Evolutionary conservation across 2,888 invertebrate species (phyloP), one percentile per base, ranked within the genome.

Genomic region (Vanessa cardui): DNA sequence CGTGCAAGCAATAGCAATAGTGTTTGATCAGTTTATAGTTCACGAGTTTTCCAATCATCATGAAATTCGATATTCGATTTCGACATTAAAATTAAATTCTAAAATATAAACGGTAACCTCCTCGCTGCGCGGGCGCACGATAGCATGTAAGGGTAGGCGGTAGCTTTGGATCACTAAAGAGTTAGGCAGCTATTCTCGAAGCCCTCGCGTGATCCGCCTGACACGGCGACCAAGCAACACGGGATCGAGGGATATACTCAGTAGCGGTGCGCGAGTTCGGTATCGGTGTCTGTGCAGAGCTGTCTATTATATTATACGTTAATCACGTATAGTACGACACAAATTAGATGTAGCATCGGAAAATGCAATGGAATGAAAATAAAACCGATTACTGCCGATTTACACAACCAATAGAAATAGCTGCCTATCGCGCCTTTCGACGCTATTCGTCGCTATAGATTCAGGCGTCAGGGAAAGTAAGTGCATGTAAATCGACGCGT

Each of bases 221-320:
- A 60, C n/a, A 50, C 44, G 39, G 60, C 60, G 46, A 21, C 31
- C 44, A 71, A 72, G 69, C 69, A 72, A 71, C 71, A 72, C 31
- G 52, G 63, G 45, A 64, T 58, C 12, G 50, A 62, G 64, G 58
- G 62, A 70, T 62, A 70, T 45, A 52, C 4, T 46, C 1, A 46
- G 46, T 46, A 16, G 6, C 46, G 12, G 16, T n/a, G n/a, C n/a
- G 1, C 9, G 39, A 39, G 39, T 9, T 12, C 12, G 26, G 26
- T 2, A 4, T 3, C 39, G 39, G 12, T 12, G 39, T 39, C 39
- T 39, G 39, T 39, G 39, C 39, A 39, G 39, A 39, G 39, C 3
- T 39, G 4, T 39, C 12, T 39, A 39, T 39, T 9, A 12, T 9
- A 39, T 0, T 12, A 12, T 39, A 39, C 12, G 4, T 39, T 12